Evolutionary conservation across 2,797 vertebrate genomes (phyloP), one percentile per base, ranked within the genome.

Genomic region (Adrianichthys oophorus): DNA sequence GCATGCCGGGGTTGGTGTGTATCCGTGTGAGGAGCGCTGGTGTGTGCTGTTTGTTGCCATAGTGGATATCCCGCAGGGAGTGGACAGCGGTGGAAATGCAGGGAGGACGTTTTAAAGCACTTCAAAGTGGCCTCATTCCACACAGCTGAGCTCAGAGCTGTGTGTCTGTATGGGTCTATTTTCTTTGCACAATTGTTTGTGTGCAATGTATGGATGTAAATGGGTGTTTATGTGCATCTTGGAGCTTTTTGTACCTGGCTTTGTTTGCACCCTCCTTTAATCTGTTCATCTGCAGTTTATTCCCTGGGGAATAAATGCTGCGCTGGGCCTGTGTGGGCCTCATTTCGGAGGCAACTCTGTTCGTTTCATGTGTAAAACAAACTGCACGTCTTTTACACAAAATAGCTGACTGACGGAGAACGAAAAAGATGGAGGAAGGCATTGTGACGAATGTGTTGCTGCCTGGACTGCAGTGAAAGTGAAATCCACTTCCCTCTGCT

Each of bases 101-200:
- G 60, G 59, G 62, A 76, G 78, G 68, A 83, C 29, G 48, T 75
- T 81, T 83, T 85, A 83, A 84, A 84, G 74, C 72, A 81, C 83
- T 85, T 88, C 80, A 88, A 89, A 85, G 85, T 86, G 85, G 70
- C 79, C 77, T 80, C 78, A 82, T 84, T 84, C 83, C 80, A 84
- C 82, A 81, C 82, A 88, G 85, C 85, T 85, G 84, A 88, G 85
- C 78, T 73, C 82, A 72, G 72, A 66, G 56, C 70, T 78, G 70
- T 70, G 56, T 55, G 68, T 52, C 46, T 26, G 45, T 56, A 10
- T 55, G 48, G 48, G 53, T 64, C 32, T 74, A 19, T 29, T 29
- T 48, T 23, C 41, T 45, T 13, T 48, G 8, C 40, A 62, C 41
- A 52, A 40, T 50, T 24, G 40, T 52, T 24, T 54, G 18, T 68